phyloP scores from a whole-genome alignment of 2,888 invertebrate genomes.

The Lutraria lutraria region DNA sequence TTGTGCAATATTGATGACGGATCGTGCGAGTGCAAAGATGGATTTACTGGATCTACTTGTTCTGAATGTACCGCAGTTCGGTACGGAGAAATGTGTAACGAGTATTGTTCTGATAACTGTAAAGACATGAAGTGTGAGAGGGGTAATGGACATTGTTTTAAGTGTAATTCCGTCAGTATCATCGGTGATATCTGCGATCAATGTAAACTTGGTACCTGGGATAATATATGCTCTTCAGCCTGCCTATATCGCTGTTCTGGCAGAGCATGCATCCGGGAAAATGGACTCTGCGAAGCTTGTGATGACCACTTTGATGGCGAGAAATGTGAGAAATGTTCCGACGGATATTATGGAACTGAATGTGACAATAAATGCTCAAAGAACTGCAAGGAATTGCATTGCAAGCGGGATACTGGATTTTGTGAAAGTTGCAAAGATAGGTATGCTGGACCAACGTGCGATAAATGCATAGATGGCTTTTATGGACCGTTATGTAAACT shows the following conservation, averaged over 20 bases:
- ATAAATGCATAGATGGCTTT: background rate
- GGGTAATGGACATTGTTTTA: background rate
- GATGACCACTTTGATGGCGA: background rate
- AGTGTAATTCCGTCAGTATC: background rate
- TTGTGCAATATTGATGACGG: background rate
- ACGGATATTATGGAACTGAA: background rate
- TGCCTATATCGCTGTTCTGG: background rate
- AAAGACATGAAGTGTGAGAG: background rate
- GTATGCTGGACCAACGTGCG: conserved; percentile 4
- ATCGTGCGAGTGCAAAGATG: background rate
- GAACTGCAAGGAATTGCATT: background rate
- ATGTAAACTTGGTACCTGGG: background rate
- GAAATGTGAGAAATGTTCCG: background rate
- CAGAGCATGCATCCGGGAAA: background rate
- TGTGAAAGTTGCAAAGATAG: background rate
- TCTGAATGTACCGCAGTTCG: background rate
- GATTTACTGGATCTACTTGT: background rate
- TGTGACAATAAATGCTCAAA: background rate
- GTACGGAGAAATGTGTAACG: background rate
- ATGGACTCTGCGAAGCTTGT: background rate
- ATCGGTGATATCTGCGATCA: background rate
- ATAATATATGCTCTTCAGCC: background rate
- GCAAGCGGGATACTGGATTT: background rate
- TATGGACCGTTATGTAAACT: background rate
- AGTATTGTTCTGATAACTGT: background rate